Percentiles rank a stretch among this genome's conserved stretches.
These are phyloP conservation scores for Huso huso DNA, from an alignment of 2,797 vertebrate species.

Conservation along the genomic window DNA sequence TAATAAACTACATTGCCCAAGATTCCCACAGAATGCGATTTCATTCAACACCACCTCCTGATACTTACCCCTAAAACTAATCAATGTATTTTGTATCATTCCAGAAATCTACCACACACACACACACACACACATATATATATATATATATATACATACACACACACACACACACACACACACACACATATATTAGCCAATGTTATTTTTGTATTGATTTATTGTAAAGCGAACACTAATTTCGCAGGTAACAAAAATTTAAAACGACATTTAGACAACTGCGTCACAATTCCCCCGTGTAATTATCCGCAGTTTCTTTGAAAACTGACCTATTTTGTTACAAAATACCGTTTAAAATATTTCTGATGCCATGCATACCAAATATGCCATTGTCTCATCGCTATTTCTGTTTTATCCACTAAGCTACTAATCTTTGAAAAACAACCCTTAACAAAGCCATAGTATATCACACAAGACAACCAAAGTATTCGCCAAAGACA, in stretches of 20 bases:
- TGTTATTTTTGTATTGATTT: no score
- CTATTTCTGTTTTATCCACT: no score
- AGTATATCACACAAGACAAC: no score
- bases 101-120: slow-evolving; percentile 19
- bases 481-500: no score
- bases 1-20: slow-evolving; percentile 61
- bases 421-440: no score
- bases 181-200: no score
- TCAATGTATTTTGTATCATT: slow-evolving; percentile 48
- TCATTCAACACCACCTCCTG: slow-evolving; percentile 52
- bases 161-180: no score
- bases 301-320: slow-evolving; percentile 50
- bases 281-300: slow-evolving; percentile 69
- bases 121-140: no score
- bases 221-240: no score
- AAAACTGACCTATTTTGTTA: slow-evolving; percentile 39
- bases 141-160: no score
- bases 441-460: no score
- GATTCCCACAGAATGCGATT: slow-evolving; percentile 37
- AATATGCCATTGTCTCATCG: no score
- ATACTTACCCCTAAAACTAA: slow-evolving; percentile 52
- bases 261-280: slow-evolving; percentile 59
- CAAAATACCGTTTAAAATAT: slow-evolving; percentile 1
- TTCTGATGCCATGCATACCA: neutral
- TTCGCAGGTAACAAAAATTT: slow-evolving; percentile 9